Conservation (phyloP, 2,797 vertebrate genomes). For the Argya squamiceps region DNA sequence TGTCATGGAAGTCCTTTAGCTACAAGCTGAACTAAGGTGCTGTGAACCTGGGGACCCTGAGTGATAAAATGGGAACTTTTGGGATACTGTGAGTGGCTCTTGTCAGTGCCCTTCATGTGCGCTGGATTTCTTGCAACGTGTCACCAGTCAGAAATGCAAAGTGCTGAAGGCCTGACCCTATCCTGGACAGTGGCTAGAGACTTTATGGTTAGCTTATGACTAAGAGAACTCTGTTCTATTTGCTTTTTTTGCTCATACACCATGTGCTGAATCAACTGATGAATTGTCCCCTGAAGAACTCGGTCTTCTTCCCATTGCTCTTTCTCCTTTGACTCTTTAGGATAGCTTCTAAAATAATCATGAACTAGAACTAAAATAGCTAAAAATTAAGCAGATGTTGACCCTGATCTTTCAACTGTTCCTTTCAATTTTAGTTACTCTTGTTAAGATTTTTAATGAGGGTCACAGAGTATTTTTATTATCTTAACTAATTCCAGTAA, state of each 20-base stretch:
- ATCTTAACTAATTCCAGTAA: constrained; percentile 13
- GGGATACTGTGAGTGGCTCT: neutral
- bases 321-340: constrained; percentile 12
- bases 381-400: constrained; percentile 62
- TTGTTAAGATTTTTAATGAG: constrained; percentile 5
- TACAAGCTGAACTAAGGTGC: neutral
- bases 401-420: constrained; percentile 43
- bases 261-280: neutral
- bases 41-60: neutral
- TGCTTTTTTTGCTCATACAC: neutral
- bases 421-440: constrained; percentile 32
- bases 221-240: neutral
- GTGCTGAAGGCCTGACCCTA: neutral
- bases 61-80: neutral
- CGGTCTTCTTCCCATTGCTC: neutral
- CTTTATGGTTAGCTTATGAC: constrained; percentile 10
- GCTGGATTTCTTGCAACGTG: fast-evolving
- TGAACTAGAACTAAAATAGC: constrained; percentile 17
- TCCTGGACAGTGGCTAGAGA: neutral
- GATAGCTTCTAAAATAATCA: constrained; percentile 9
- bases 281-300: constrained; percentile 16
- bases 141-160: neutral
- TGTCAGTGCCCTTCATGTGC: neutral
- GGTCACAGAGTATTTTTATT: constrained; percentile 44
- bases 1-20: neutral